phyloP scores from a whole-genome alignment of 2,113 vertebrate genomes.

The Sphyrna mokarran region DNA sequence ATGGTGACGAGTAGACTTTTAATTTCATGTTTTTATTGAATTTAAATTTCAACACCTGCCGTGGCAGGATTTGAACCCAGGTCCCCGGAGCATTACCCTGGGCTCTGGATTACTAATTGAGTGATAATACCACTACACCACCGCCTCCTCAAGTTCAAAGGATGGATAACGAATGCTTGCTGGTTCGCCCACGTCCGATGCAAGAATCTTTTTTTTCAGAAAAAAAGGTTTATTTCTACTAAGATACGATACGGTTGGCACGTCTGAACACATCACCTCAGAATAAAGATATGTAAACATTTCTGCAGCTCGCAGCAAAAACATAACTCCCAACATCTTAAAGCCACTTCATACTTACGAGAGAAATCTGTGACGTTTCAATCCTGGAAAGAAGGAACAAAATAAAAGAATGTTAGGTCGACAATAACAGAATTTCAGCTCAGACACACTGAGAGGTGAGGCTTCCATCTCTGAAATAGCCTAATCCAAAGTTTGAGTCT shows the following conservation, averaged over 20 bases:
- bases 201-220: too few species aligned
- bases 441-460: neutral
- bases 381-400: neutral
- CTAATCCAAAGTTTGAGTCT: neutral
- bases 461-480: neutral
- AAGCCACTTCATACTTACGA: neutral
- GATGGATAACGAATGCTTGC: too few species aligned
- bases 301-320: neutral
- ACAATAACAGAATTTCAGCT: too few species aligned
- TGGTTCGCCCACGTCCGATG: too few species aligned
- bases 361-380: slow-evolving; percentile 1
- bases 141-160: too few species aligned
- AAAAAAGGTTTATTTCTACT: neutral
- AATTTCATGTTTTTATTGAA: too few species aligned
- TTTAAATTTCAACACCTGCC: too few species aligned
- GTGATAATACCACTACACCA: too few species aligned
- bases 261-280: neutral
- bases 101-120: too few species aligned
- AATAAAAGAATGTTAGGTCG: neutral
- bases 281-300: neutral
- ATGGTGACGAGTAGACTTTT: too few species aligned
- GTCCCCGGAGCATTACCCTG: too few species aligned
- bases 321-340: neutral
- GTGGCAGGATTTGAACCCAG: too few species aligned
- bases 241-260: neutral